phyloP scores from a whole-genome alignment of 2,113 vertebrate species.

The Chaetodon auriga region DNA sequence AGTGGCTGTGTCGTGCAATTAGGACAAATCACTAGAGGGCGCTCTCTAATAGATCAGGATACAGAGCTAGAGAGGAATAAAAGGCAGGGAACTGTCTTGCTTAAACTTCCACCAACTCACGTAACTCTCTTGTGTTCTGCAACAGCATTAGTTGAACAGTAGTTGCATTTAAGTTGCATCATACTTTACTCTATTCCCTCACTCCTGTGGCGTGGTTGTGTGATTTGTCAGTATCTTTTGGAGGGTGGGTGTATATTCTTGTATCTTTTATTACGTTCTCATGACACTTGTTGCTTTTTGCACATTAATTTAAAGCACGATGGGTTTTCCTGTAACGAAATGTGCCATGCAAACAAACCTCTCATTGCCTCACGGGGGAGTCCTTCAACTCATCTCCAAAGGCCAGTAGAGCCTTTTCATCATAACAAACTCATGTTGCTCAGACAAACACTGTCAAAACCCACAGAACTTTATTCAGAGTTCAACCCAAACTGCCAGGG shows the following conservation, averaged over 20 bases:
- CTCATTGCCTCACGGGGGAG: background rate
- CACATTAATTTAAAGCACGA: background rate
- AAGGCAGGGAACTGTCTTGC: background rate
- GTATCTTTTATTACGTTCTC: background rate
- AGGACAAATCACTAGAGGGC: conserved; percentile 63
- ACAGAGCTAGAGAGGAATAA: background rate
- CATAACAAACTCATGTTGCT: background rate
- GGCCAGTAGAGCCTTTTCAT: background rate
- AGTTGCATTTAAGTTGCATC: background rate
- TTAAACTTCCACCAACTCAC: background rate
- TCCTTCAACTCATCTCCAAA: background rate
- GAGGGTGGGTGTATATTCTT: background rate
- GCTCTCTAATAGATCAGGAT: conserved; percentile 46
- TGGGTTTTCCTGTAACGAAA: background rate
- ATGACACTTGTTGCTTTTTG: background rate
- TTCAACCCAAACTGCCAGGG: background rate
- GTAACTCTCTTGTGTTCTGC: background rate
- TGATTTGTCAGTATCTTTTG: background rate
- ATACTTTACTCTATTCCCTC: background rate
- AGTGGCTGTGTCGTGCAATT: background rate
- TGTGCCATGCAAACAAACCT: background rate
- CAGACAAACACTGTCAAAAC: background rate
- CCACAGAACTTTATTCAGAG: conserved; percentile 25
- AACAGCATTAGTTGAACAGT: background rate
- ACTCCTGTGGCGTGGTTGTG: background rate